A percentile compares a stretch with the other conserved stretches of the same genome.
phyloP scores from a whole-genome alignment of 2,113 vertebrate genomes.

The Piliocolobus tephrosceles region DNA sequence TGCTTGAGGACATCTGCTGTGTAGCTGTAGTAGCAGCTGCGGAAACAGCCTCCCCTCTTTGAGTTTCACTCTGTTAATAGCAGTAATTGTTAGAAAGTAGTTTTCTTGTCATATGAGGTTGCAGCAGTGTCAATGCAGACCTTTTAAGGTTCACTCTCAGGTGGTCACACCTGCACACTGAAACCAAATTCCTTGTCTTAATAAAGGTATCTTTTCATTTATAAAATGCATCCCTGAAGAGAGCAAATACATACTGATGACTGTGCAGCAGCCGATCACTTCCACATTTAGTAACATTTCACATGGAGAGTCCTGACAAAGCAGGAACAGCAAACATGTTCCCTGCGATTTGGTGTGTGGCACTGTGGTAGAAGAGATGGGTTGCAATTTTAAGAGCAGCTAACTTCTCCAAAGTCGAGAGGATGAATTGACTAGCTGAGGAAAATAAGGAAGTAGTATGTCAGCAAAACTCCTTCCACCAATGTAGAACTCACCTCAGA shows the following conservation, averaged over 20 bases:
- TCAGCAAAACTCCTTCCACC: not conserved
- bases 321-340: too few species aligned
- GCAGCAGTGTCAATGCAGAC: not conserved
- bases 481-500: not conserved
- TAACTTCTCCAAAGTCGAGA: not conserved
- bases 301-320: not conserved
- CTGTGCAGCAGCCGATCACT: not conserved
- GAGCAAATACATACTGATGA: not conserved
- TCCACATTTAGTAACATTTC: not conserved
- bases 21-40: not conserved
- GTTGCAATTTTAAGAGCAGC: not conserved
- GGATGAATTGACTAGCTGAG: not conserved
- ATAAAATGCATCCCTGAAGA: not conserved
- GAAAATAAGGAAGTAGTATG: not conserved
- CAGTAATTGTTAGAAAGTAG: not conserved
- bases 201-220: not conserved
- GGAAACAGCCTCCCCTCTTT: not conserved
- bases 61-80: not conserved
- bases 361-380: not conserved
- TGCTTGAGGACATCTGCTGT: not conserved
- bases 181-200: not conserved
- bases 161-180: not conserved
- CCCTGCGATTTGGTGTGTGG: accelerated
- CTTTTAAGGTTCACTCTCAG: not conserved
- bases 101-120: not conserved